phyloP scores from a whole-genome alignment of 1,140 invertebrate genomes.

The Spodoptera litura region DNA sequence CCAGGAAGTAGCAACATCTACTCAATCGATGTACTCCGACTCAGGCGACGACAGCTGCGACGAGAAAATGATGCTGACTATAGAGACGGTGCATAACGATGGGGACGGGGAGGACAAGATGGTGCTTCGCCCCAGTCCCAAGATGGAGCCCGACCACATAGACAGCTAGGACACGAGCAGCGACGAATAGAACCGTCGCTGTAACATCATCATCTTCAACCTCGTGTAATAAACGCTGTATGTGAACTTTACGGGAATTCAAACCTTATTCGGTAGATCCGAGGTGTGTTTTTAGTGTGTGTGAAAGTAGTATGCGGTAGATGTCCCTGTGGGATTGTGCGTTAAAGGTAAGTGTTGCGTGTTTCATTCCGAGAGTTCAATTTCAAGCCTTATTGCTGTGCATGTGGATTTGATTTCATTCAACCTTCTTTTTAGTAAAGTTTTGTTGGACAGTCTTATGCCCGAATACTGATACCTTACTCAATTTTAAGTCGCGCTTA shows the following conservation, averaged over 20 bases:
- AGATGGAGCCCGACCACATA: conserved; percentile 69
- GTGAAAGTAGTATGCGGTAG: neutral
- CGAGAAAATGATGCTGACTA: conserved; percentile 85
- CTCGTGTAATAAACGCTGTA: neutral
- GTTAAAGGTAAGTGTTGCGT: neutral
- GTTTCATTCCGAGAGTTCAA: neutral
- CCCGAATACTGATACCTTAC: too few relatives aligned
- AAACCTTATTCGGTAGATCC: neutral
- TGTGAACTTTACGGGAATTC: conserved; percentile 10
- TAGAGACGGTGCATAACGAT: conserved; percentile 80
- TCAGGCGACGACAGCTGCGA: conserved; percentile 83
- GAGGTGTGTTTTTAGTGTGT: neutral
- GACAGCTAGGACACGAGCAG: conserved; percentile 72
- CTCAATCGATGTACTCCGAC: conserved; percentile 82
- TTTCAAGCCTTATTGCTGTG: too few relatives aligned
- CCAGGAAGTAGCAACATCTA: conserved; percentile 80
- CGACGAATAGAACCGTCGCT: conserved; percentile 60
- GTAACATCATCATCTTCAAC: neutral
- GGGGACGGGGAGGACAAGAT: conserved; percentile 73
- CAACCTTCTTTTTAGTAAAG: too few relatives aligned
- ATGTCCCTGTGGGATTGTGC: neutral
- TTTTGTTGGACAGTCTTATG: too few relatives aligned
- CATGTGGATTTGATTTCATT: too few relatives aligned
- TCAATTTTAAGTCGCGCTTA: too few relatives aligned
- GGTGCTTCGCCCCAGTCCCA: conserved; percentile 70